Base-by-base conservation (phyloP, 1,140 invertebrate species). In the Polypedilum pembai region DNA sequence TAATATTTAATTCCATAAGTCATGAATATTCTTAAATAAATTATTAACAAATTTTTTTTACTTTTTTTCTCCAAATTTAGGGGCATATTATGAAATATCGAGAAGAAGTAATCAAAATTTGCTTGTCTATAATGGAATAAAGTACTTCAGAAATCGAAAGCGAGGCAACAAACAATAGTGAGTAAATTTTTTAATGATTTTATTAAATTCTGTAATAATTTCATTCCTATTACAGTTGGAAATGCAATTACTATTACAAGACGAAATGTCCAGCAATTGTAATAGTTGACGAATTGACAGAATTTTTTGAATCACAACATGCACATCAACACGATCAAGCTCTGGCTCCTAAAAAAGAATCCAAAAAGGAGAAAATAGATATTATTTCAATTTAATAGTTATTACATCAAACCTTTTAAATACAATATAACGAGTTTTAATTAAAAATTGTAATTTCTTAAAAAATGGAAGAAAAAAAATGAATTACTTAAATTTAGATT, bases 21-120 rank as follows among this genome's bases (percentile, higher is more conserved):
- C n/a, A 1, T 56, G 15, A 56, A n/a, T 12, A 15, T 56, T 56
- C 15, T 45, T 45, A 45, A 45, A 45, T 12, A 45, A 45, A 45
- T 45, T 45, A 45, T 8, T 12, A 45, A 12, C 41, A 45, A 8
- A 1, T 45, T 45, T 45, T 45, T 8, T 65, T 65, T 66, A 2
- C n/a, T 66, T 1, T 69, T 69, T 69, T 69, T 21, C 7, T 20
- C 18, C 17, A 21, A 0, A 69, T 66, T 66, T 21, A 69, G 20
- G 65, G 7, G 20, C 20, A 21, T 21, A 21, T 20, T 69, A 81
- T 75, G 79, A 80, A 33, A 78, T 80, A 75, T 82, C 81, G 0
- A 82, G 82, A 56, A 81, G 82, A 73, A 82, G 81, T 40, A 80
- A 81, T 33, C 81, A 81, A 66, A 81, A 82, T 75, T 56, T 82